Evolutionary conservation across 2,113 vertebrate genomes (phyloP).

Genomic region (Natator depressus): DNA sequence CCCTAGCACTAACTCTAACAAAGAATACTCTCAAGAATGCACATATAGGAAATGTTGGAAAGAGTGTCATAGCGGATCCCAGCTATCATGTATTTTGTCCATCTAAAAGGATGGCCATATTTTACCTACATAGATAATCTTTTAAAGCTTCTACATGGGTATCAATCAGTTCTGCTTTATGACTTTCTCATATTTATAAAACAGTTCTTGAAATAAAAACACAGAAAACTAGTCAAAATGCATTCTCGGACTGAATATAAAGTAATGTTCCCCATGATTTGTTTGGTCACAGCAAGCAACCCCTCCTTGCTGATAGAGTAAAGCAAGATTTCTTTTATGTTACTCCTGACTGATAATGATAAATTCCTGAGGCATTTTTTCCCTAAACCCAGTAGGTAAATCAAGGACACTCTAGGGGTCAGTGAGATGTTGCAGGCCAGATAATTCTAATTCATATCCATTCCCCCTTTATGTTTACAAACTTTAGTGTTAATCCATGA

Average conservation of each 20-base stretch:
- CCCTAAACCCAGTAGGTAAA: not conserved
- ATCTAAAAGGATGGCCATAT: not conserved
- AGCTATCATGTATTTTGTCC: slow-evolving; percentile 14
- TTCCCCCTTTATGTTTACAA: slow-evolving; percentile 55
- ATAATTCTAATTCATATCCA: not conserved
- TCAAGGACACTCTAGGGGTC: not conserved
- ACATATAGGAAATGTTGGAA: not conserved
- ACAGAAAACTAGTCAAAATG: not conserved
- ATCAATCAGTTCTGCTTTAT: slow-evolving; percentile 27
- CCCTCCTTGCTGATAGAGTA: slow-evolving; percentile 2
- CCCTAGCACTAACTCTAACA: not conserved
- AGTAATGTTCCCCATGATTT: not conserved
- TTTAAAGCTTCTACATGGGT: slow-evolving; percentile 25
- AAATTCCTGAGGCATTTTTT: not conserved
- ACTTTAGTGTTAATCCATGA: slow-evolving; percentile 41
- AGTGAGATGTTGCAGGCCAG: not conserved
- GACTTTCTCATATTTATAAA: not conserved
- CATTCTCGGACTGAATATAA: not conserved
- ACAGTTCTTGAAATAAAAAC: not conserved
- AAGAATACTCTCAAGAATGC: not conserved
- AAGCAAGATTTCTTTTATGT: not conserved
- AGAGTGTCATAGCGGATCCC: not conserved
- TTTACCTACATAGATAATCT: slow-evolving; percentile 32
- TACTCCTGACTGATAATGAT: not conserved
- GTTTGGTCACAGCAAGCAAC: not conserved